Conservation (phyloP, 2,113 vertebrate genomes). For the Syngnathus scovelli region DNA sequence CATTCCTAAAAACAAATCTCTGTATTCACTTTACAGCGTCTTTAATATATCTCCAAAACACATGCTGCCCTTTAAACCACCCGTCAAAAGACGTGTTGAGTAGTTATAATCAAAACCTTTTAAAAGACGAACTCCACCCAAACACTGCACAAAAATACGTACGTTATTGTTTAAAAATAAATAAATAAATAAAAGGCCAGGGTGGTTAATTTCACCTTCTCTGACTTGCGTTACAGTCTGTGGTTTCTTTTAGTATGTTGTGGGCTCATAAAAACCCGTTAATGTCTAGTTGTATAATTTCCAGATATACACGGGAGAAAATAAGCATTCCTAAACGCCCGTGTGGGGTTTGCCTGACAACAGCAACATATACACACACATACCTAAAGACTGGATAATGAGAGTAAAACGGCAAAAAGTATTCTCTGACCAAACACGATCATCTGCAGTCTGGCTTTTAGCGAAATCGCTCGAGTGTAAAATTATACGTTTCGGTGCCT, state of each 20-base stretch:
- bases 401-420: conserved; percentile 29
- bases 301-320: conserved; percentile 38
- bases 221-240: not conserved
- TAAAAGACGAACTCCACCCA: not conserved
- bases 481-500: conserved; percentile 64
- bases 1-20: too few relatives aligned
- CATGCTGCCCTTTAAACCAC: not conserved
- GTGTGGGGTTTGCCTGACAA: conserved; percentile 50
- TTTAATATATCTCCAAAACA: not conserved
- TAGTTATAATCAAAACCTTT: not conserved
- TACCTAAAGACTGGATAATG: conserved; percentile 49
- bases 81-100: not conserved
- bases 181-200: not conserved
- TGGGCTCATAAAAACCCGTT: conserved; percentile 32
- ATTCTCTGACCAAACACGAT: conserved; percentile 12
- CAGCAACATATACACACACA: conserved; percentile 14
- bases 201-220: not conserved
- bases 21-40: too few relatives aligned
- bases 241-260: conserved; percentile 28
- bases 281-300: conserved; percentile 28
- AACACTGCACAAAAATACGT: conserved; percentile 1
- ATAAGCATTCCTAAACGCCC: conserved; percentile 46
- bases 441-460: conserved; percentile 36
- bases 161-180: conserved; percentile 12
- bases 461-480: conserved; percentile 63